These are phyloP conservation scores for Ceyx cyanopectus DNA, from an alignment of 2,113 vertebrate species.

Conservation along the genomic window DNA sequence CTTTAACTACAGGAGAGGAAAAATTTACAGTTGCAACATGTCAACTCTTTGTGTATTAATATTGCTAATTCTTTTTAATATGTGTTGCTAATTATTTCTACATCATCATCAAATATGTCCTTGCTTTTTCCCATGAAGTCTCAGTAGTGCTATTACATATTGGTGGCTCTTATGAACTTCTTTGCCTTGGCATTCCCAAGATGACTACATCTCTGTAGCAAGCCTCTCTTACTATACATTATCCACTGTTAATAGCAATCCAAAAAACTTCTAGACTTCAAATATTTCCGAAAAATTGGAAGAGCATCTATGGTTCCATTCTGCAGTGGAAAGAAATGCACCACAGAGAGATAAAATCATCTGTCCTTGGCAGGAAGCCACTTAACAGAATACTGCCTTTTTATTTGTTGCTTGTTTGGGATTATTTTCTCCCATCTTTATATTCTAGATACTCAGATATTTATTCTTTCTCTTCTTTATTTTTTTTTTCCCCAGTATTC, in stretches of 20 bases:
- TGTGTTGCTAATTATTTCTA: neutral
- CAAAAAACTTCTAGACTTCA: slow-evolving; percentile 20
- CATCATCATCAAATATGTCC: neutral
- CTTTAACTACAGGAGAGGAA: neutral
- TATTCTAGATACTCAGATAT: neutral
- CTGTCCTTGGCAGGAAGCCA: slow-evolving; percentile 28
- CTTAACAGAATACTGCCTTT: slow-evolving; percentile 16
- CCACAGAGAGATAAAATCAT: slow-evolving; percentile 40
- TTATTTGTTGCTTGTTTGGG: neutral
- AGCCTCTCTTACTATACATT: neutral
- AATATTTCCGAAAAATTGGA: slow-evolving; percentile 24
- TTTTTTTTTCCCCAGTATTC: neutral
- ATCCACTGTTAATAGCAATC: neutral
- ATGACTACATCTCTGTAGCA: neutral
- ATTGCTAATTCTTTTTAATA: neutral
- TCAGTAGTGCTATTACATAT: neutral
- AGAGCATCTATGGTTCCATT: neutral
- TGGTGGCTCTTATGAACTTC: neutral
- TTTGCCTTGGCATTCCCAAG: slow-evolving; percentile 2
- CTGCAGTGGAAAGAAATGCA: neutral
- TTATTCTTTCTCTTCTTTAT: neutral
- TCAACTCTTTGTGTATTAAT: neutral
- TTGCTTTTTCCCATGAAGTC: neutral
- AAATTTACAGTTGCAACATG: neutral
- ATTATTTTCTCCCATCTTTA: neutral